Percentiles rank a stretch among this genome's conserved stretches.
Evolutionary conservation across 1,140 invertebrate species (phyloP).

Genomic region (Bombus picipes): DNA sequence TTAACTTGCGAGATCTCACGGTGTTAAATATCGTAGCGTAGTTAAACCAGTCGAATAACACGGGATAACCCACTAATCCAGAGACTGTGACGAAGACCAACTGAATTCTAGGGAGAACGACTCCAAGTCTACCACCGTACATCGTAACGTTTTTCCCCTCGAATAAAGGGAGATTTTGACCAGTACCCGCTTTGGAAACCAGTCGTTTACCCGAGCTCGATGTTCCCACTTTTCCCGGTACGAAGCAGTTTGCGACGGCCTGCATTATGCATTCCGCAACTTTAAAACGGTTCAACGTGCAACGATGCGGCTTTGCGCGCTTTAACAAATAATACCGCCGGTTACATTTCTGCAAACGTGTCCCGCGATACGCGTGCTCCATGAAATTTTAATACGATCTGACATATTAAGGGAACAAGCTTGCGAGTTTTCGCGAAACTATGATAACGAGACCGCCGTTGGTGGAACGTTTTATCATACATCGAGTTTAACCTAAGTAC

Average conservation of each 20-base stretch:
- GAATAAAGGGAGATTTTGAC: constrained; percentile 4
- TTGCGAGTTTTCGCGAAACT: constrained; percentile 20
- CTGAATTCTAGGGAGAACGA: not conserved
- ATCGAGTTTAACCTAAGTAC: constrained; percentile 46
- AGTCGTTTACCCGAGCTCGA: constrained; percentile 13
- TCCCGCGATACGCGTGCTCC: constrained; percentile 20
- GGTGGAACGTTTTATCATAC: constrained; percentile 35
- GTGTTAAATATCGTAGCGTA: not conserved
- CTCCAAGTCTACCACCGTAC: too few species aligned
- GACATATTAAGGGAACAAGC: constrained; percentile 37
- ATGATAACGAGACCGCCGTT: constrained; percentile 16
- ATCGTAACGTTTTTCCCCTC: not conserved
- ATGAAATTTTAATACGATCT: constrained; percentile 42
- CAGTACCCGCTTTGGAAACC: not conserved
- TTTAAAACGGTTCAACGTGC: constrained; percentile 40
- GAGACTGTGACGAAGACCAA: not conserved
- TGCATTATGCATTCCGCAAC: constrained; percentile 51
- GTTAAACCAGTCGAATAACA: not conserved
- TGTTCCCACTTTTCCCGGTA: not conserved
- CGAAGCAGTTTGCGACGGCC: not conserved
- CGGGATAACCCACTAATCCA: not conserved
- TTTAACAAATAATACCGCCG: constrained; percentile 50
- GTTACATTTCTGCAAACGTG: constrained; percentile 35
- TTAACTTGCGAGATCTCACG: too few species aligned
- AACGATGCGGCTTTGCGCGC: constrained; percentile 4